These are phyloP conservation scores for Ochotona princeps DNA, from an alignment of 2,113 vertebrate species.

Conservation along the genomic window DNA sequence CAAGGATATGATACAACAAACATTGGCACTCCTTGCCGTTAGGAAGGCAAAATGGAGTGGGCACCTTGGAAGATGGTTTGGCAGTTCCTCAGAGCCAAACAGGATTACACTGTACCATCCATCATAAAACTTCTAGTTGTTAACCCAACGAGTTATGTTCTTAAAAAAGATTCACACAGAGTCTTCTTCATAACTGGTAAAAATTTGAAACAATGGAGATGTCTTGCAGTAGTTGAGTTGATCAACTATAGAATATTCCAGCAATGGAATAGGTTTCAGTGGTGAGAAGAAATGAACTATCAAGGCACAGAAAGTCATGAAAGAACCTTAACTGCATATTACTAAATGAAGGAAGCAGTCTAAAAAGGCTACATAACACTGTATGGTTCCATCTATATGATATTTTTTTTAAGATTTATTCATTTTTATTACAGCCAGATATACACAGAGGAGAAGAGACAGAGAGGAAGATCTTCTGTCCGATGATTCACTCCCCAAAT, in stretches of 20 bases:
- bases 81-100: background rate
- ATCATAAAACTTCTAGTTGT: background rate
- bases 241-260: background rate
- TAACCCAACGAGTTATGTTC: background rate
- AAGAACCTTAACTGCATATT: background rate
- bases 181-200: conserved; percentile 3
- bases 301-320: background rate
- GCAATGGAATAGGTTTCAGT: background rate
- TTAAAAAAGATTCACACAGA: background rate
- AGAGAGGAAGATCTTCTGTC: too few relatives aligned
- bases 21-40: background rate
- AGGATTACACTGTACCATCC: background rate
- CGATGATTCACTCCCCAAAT: too few relatives aligned
- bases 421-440: too few relatives aligned
- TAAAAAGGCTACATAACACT: background rate
- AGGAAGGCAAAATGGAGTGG: background rate
- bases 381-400: background rate
- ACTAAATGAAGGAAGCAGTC: background rate
- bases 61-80: background rate
- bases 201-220: background rate
- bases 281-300: background rate
- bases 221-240: background rate
- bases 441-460: too few relatives aligned
- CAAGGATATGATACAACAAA: background rate
- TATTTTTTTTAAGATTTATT: too few relatives aligned